Evolutionary conservation across 2,113 vertebrate species (phyloP).

Genomic region (Barnardius zonarius): DNA sequence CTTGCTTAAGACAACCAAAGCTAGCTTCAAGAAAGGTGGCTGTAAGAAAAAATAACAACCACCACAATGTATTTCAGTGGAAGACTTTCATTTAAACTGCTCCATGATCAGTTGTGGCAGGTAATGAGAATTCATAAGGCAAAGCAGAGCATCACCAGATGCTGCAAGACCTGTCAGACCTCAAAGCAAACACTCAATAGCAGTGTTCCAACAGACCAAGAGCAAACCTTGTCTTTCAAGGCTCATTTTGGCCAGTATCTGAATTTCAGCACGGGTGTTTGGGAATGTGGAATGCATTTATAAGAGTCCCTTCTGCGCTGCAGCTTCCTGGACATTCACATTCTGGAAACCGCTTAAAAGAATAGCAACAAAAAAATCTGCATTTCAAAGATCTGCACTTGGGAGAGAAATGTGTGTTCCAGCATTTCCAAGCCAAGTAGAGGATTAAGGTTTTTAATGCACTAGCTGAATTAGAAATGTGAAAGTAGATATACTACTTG

Average conservation of each 20-base stretch:
- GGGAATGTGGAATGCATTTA: background rate
- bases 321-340: slow-evolving; percentile 29
- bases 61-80: background rate
- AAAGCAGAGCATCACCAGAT: background rate
- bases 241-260: background rate
- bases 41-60: background rate
- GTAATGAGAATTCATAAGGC: background rate
- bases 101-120: background rate
- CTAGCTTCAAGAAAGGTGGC: background rate
- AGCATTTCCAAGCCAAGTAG: slow-evolving; percentile 1
- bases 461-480: background rate
- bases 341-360: slow-evolving; percentile 31
- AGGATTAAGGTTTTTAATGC: slow-evolving; percentile 42
- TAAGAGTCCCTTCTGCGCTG: background rate
- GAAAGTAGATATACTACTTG: slow-evolving; percentile 32
- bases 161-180: background rate
- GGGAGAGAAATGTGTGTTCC: background rate
- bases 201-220: background rate
- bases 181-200: background rate
- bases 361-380: background rate
- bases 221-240: background rate
- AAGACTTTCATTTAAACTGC: background rate
- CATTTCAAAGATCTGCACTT: slow-evolving; percentile 3
- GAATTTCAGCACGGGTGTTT: background rate
- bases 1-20: background rate